These are phyloP conservation scores for Leptinotarsa defecta DNA, from an alignment of 1,140 invertebrate species.

Conservation along the genomic window DNA sequence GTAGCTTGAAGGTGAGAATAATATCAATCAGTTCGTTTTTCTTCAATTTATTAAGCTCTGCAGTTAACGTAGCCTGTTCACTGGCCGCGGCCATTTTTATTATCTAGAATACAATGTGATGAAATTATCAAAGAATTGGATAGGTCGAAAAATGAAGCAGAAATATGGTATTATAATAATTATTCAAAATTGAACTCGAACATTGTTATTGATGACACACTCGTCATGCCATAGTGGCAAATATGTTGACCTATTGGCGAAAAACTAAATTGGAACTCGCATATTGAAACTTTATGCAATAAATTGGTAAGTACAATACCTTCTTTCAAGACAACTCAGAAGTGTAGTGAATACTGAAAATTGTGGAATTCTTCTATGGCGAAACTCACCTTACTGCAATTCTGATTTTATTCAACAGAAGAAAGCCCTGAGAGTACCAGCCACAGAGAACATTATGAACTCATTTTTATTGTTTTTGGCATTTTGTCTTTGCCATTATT, in stretches of 20 bases:
- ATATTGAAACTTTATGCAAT: not conserved
- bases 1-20: too few relatives aligned
- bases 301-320: not conserved
- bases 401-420: not conserved
- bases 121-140: not conserved
- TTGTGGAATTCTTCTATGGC: not conserved
- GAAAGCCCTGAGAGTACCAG: not conserved
- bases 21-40: too few relatives aligned
- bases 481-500: not conserved
- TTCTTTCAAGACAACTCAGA: constrained; percentile 6
- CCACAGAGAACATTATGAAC: not conserved
- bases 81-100: too few relatives aligned
- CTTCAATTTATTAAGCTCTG: too few relatives aligned
- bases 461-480: not conserved
- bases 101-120: not conserved
- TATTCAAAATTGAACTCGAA: not conserved
- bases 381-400: not conserved
- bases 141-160: not conserved
- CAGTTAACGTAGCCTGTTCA: too few relatives aligned
- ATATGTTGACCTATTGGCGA: not conserved
- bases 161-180: not conserved
- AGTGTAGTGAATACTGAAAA: not conserved
- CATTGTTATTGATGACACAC: not conserved
- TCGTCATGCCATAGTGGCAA: not conserved
- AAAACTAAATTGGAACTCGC: not conserved